Percentiles rank a stretch among this genome's conserved stretches.
Conservation (phyloP, 2,113 vertebrate species). For the Caranx melampygus region DNA sequence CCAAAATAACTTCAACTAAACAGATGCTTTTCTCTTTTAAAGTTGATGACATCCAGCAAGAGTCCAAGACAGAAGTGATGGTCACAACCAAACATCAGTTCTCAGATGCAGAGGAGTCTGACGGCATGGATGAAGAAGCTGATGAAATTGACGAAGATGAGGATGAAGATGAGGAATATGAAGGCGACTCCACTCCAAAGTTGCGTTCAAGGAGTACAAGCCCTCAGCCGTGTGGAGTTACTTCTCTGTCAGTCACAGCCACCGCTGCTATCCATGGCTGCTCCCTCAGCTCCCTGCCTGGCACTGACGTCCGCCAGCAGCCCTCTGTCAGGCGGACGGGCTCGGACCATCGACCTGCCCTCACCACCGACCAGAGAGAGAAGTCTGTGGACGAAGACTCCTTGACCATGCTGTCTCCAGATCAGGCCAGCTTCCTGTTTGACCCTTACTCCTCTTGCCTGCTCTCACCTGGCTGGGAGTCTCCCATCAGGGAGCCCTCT, state of each 20-base stretch:
- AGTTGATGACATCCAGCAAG: conserved; percentile 89
- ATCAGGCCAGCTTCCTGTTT: conserved; percentile 88
- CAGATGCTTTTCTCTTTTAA: conserved; percentile 29
- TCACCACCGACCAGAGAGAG: conserved; percentile 82
- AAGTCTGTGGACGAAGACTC: conserved; percentile 90
- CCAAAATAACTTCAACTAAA: conserved; percentile 3
- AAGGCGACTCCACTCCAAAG: conserved; percentile 95
- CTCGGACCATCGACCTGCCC: conserved; percentile 78
- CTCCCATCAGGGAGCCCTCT: conserved; percentile 79
- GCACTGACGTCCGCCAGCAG: conserved; percentile 86
- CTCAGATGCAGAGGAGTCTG: conserved; percentile 95
- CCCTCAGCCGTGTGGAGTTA: conserved; percentile 89
- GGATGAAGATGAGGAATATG: conserved; percentile 94
- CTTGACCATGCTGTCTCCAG: conserved; percentile 84
- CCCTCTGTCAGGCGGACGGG: conserved; percentile 83
- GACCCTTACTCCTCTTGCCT: conserved; percentile 91
- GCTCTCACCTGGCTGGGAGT: conserved; percentile 89
- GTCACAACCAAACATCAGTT: conserved; percentile 93
- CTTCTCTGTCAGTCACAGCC: conserved; percentile 88
- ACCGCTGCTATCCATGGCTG: conserved; percentile 81
- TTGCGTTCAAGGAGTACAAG: conserved; percentile 95
- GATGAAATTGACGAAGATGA: conserved; percentile 96
- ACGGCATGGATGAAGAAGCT: conserved; percentile 90
- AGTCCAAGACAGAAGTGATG: conserved; percentile 84
- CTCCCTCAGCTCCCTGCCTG: conserved; percentile 83